Evolutionary conservation across 2,888 invertebrate species (phyloP).

Genomic region (Corythucha ciliata): DNA sequence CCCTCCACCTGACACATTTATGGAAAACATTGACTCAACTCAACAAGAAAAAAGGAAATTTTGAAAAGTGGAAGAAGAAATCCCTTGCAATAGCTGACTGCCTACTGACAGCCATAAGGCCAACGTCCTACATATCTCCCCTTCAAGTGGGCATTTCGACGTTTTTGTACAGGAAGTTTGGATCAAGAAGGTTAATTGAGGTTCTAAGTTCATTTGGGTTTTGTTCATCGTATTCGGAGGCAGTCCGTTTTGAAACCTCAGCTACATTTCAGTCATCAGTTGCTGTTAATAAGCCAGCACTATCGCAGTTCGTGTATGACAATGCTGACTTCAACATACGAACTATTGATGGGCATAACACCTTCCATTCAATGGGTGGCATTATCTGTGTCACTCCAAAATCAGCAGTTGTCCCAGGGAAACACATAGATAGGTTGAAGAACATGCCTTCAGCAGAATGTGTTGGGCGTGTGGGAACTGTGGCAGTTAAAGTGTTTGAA

Average conservation of each 20-base stretch:
- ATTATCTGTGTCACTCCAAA: conserved; percentile 31
- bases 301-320: conserved; percentile 20
- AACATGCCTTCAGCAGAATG: too few relatives aligned
- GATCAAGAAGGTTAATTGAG: conserved; percentile 22
- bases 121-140: conserved; percentile 23
- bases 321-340: conserved; percentile 18
- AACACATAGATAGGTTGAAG: too few relatives aligned
- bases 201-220: conserved; percentile 21
- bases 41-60: conserved; percentile 3
- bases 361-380: conserved; percentile 35
- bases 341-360: conserved; percentile 32
- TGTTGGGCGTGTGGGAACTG: too few relatives aligned
- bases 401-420: conserved; percentile 12
- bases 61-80: conserved; percentile 16
- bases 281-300: not conserved
- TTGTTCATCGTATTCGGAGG: conserved; percentile 19
- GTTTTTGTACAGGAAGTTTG: conserved; percentile 25
- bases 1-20: conserved; percentile 1
- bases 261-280: not conserved
- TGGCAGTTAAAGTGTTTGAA: not conserved
- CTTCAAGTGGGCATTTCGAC: conserved; percentile 15
- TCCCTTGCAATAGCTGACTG: conserved; percentile 14
- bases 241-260: conserved; percentile 12
- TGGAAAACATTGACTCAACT: not conserved
- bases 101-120: conserved; percentile 21